Base-by-base conservation (phyloP, 2,888 invertebrate genomes). In the Erannis defoliaria region DNA sequence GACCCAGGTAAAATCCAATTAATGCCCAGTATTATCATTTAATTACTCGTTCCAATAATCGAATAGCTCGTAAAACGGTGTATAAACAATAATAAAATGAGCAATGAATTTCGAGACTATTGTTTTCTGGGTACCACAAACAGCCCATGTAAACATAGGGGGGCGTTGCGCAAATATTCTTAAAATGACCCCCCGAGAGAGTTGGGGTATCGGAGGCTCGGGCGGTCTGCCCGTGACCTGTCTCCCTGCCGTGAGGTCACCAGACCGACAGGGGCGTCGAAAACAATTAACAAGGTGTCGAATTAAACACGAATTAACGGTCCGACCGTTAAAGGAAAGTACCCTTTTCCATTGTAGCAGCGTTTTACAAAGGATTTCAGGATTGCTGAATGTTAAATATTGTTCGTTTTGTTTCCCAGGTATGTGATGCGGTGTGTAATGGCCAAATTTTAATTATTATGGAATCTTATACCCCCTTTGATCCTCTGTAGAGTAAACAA, bases 241-340 rank as follows among this genome's bases (percentile, higher is more conserved):
- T 80, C 75, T 80, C 78, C 78, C 71, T 33, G 61, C 73, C 72
- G 75, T 80, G 85, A 89, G 92, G 92, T 90, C 91, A 88, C 90
- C 90, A 90, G 87, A 89, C 88, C 86, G 87, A 86, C 88, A 81
- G 82, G 85, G 87, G 89, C 85, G 89, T 88, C 84, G 87, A 84
- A 92, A 92, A 92, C 92, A 93, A 93, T 93, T 93, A 93, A 93
- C 93, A 89, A 93, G 93, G 93, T 93, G 93, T 93, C 93, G 93
- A 93, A 93, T 93, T 93, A 93, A 89, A 93, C 90, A 88, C 90
- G 89, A 91, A 90, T 93, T 93, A 93, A 89, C 90, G 90, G 84
- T 88, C 81, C 78, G 82, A 85, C 86, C 89, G 89, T 90, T 89
- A 90, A 88, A 90, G 90, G 90, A 90, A 88, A 89, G 87, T 81